phyloP scores from a whole-genome alignment of 2,113 vertebrate species.

The Candoia aspera region DNA sequence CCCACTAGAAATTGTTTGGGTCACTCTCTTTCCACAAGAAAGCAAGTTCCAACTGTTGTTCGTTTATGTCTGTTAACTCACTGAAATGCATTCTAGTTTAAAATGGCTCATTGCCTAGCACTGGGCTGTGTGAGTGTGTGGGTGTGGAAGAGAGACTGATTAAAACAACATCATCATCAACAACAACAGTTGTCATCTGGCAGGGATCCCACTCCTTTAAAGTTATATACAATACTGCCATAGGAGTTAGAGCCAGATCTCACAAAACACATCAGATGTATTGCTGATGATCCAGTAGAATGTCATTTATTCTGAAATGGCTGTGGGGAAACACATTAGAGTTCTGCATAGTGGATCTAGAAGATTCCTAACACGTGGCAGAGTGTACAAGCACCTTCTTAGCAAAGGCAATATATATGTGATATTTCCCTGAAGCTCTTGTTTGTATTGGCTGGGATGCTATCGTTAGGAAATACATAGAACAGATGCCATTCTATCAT shows the following conservation, averaged over 20 bases:
- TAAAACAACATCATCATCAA: too few relatives aligned
- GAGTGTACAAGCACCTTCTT: not conserved
- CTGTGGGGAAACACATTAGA: not conserved
- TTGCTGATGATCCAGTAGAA: not conserved
- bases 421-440: not conserved
- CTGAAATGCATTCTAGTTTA: not conserved
- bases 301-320: not conserved
- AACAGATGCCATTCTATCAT: not conserved
- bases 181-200: not conserved
- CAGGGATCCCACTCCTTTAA: not conserved
- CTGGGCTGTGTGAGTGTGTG: not conserved
- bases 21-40: not conserved
- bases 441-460: not conserved
- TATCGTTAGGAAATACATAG: not conserved
- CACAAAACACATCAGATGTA: not conserved
- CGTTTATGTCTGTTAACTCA: not conserved
- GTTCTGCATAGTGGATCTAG: not conserved
- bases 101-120: not conserved
- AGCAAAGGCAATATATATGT: not conserved
- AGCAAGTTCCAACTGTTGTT: not conserved
- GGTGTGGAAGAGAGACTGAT: not conserved
- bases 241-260: not conserved
- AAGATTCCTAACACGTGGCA: not conserved
- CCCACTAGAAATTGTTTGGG: not conserved
- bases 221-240: not conserved